These are phyloP conservation scores for Gopherus evgoodei DNA, from an alignment of 2,113 vertebrate species.

Conservation along the genomic window DNA sequence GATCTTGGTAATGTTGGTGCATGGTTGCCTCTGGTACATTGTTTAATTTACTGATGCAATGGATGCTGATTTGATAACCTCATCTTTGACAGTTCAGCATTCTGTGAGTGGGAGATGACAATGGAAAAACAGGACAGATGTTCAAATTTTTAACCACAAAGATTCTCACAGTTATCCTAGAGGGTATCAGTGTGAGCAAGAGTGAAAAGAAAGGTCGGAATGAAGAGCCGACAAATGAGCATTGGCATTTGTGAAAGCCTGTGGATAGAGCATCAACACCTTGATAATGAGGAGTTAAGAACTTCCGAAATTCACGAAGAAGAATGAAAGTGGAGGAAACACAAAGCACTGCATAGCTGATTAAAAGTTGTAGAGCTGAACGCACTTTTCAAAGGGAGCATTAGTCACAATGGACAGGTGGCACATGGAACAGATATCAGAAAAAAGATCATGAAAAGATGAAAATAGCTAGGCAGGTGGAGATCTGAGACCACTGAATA, in stretches of 20 bases:
- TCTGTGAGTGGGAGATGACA: neutral
- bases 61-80: neutral
- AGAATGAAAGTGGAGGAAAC: neutral
- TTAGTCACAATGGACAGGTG: constrained; percentile 35
- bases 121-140: neutral
- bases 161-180: neutral
- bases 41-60: neutral
- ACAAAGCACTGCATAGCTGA: constrained; percentile 20
- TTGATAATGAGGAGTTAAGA: neutral
- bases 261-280: neutral
- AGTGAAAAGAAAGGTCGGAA: neutral
- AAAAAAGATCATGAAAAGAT: constrained; percentile 27
- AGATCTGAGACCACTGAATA: neutral
- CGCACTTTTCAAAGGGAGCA: neutral
- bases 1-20: neutral
- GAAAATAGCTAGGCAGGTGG: neutral
- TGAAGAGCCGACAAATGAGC: neutral
- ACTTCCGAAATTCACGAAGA: neutral
- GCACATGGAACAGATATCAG: constrained; percentile 41
- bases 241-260: neutral
- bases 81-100: neutral
- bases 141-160: neutral
- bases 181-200: neutral
- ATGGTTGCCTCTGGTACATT: neutral
- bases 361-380: constrained; percentile 34